Conservation (phyloP, 2,797 vertebrate genomes). For the Dermochelys coriacea region DNA sequence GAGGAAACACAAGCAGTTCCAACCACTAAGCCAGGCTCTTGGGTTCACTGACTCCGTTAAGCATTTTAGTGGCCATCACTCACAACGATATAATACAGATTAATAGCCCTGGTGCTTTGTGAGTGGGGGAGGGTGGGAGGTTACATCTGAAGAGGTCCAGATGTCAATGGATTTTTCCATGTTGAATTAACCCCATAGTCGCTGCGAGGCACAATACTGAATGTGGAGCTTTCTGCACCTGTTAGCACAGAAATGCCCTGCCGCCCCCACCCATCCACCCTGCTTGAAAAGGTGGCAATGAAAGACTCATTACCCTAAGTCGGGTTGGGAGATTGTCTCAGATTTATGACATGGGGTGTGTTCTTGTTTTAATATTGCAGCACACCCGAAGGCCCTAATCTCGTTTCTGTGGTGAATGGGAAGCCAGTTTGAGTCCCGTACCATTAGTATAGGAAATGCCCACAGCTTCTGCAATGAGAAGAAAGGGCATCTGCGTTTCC, state of each 20-base stretch:
- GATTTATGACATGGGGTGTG: neutral
- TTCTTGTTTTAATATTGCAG: neutral
- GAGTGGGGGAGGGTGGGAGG: constrained; percentile 11
- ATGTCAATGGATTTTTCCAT: neutral
- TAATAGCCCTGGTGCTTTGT: constrained; percentile 4
- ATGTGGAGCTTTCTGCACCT: neutral
- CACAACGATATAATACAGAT: neutral
- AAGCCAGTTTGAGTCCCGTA: neutral
- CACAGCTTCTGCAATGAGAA: neutral
- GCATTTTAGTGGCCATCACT: constrained; percentile 8
- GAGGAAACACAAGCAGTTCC: neutral
- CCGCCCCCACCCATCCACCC: neutral
- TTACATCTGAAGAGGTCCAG: neutral
- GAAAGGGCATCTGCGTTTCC: neutral
- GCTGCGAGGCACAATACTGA: neutral
- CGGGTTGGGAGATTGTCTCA: neutral
- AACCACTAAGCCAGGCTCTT: neutral
- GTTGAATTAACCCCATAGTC: neutral
- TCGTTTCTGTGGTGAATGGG: neutral
- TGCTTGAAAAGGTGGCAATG: fast-evolving
- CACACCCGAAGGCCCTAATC: neutral
- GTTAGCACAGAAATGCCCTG: neutral
- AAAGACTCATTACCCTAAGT: neutral
- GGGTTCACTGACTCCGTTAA: constrained; percentile 31
- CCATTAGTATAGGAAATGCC: neutral